phyloP scores from a whole-genome alignment of 1,140 invertebrate genomes.

The Leptestheria dahalacensis region DNA sequence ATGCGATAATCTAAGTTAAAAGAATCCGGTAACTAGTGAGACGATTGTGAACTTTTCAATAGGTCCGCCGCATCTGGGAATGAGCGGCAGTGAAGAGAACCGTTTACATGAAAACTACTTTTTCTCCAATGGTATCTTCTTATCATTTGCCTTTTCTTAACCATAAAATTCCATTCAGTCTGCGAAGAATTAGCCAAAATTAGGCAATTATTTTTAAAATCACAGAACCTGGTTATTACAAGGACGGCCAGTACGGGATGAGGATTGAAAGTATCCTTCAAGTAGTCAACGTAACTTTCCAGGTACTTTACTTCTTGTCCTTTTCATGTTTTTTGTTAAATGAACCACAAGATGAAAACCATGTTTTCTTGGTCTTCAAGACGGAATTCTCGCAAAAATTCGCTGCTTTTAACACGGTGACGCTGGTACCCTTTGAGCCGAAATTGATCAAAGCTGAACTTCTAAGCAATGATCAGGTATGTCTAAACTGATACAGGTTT shows the following conservation, averaged over 20 bases:
- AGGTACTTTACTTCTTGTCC: conserved; percentile 21
- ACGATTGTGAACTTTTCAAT: conserved; percentile 1
- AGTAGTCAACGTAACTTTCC: conserved; percentile 36
- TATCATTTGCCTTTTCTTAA: no score
- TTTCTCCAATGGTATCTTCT: conserved; percentile 53
- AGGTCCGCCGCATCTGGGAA: conserved; percentile 19
- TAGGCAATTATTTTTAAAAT: background rate
- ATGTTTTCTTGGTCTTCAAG: background rate
- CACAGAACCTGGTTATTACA: conserved; percentile 38
- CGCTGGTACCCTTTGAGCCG: conserved; percentile 37
- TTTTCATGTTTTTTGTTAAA: conserved; percentile 10
- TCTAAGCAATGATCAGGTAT: conserved; percentile 32
- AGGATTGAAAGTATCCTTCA: conserved; percentile 82
- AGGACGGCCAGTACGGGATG: conserved; percentile 61
- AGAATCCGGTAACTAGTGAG: background rate
- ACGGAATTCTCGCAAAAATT: conserved; percentile 24
- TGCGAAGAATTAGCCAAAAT: no score
- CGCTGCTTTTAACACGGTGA: conserved; percentile 36
- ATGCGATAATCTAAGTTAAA: background rate
- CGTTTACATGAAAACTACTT: conserved; percentile 64
- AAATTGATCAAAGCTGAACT: conserved; percentile 33
- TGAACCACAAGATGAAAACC: background rate
- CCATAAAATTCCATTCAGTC: no score
- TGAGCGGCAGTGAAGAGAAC: conserved; percentile 19
- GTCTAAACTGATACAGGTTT: no score